These are phyloP conservation scores for Chelonia mydas DNA, from an alignment of 2,797 vertebrate species.

Conservation along the genomic window DNA sequence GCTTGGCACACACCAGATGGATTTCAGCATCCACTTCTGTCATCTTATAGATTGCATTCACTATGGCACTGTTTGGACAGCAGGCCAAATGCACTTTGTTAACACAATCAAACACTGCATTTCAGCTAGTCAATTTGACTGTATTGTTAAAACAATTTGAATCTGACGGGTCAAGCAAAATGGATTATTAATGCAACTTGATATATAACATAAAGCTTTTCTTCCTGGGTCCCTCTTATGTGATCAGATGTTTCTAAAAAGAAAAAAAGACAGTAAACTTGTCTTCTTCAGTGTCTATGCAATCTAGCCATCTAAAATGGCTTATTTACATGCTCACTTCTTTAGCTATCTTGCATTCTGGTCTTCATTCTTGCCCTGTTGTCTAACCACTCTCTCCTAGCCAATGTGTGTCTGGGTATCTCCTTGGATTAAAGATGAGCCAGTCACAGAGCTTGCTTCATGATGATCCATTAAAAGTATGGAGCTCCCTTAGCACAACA, in stretches of 20 bases:
- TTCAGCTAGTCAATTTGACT: neutral
- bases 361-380: neutral
- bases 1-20: rapidly evolving
- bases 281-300: neutral
- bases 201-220: neutral
- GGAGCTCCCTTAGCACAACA: neutral
- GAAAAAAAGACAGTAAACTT: neutral
- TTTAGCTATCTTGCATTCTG: neutral
- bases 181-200: neutral
- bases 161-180: neutral
- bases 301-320: neutral
- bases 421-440: neutral
- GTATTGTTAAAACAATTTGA: neutral
- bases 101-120: neutral
- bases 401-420: neutral
- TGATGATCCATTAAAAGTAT: neutral
- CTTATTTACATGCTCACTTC: neutral
- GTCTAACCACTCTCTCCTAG: neutral
- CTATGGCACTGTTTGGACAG: neutral
- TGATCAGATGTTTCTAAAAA: neutral
- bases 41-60: neutral
- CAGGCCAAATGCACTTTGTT: neutral
- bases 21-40: neutral
- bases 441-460: neutral
- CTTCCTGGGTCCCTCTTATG: neutral